Percentiles rank a stretch among this genome's conserved stretches.
These are phyloP conservation scores for Botrylloides violaceus DNA, from an alignment of 23 tunicate genomes.

Conservation along the genomic window DNA sequence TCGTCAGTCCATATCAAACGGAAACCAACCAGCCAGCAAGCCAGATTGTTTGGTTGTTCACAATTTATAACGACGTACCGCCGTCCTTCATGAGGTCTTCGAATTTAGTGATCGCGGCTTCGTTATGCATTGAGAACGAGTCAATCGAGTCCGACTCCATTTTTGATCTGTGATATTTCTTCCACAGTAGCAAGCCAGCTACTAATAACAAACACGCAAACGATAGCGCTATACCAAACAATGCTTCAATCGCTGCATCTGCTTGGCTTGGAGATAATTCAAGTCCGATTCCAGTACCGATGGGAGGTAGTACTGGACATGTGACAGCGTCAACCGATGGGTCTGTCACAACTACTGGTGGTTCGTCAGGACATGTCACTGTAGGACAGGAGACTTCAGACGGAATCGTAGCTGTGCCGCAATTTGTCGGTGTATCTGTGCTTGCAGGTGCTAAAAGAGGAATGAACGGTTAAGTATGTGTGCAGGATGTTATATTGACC, in stretches of 20 bases:
- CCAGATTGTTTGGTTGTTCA: no score
- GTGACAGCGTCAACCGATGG: neutral
- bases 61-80: no score
- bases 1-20: no score
- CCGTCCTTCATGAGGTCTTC: no score
- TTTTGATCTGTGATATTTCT: neutral
- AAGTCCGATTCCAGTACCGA: constrained; percentile 16
- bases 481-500: no score
- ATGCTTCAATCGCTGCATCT: constrained; percentile 14
- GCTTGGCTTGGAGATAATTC: constrained; percentile 15
- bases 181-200: neutral
- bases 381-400: neutral
- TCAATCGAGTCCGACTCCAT: neutral
- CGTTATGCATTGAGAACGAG: neutral
- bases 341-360: no score
- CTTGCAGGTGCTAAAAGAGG: no score
- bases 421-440: no score
- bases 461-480: no score
- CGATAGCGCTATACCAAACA: constrained; percentile 10
- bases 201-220: constrained; percentile 8
- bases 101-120: constrained; percentile 1
- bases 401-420: no score
- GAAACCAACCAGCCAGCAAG: no score
- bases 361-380: neutral
- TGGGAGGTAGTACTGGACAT: neutral